Conservation (phyloP, 2,888 invertebrate species). For the Idaea biselata region DNA sequence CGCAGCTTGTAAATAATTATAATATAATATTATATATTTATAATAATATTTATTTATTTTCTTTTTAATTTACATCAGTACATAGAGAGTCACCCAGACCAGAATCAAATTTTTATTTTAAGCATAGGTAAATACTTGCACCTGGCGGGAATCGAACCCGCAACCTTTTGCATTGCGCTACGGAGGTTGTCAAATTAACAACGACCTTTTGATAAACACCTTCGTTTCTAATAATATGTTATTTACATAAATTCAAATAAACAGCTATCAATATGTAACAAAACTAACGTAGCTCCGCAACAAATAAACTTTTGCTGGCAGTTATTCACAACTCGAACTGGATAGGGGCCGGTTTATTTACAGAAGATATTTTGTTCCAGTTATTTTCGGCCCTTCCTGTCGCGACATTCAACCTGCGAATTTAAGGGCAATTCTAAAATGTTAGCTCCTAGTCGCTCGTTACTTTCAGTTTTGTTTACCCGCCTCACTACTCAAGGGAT, state of each 20-base stretch:
- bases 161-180: too few relatives aligned
- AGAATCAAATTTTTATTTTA: too few relatives aligned
- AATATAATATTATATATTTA: too few relatives aligned
- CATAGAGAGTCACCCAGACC: too few relatives aligned
- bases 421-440: constrained; percentile 63
- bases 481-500: constrained; percentile 34
- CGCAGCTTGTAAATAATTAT: too few relatives aligned
- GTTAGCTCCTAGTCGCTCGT: constrained; percentile 31
- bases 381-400: constrained; percentile 76
- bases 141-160: too few relatives aligned
- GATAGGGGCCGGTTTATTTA: constrained; percentile 66
- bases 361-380: constrained; percentile 68
- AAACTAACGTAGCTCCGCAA: neutral
- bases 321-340: constrained; percentile 40
- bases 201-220: too few relatives aligned
- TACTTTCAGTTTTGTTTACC: constrained; percentile 38
- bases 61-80: too few relatives aligned
- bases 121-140: too few relatives aligned
- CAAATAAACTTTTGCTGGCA: constrained; percentile 1
- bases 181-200: too few relatives aligned
- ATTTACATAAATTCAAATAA: neutral
- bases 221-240: neutral
- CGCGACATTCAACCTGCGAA: constrained; percentile 69
- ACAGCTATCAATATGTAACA: neutral
- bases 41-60: too few relatives aligned